Evolutionary conservation across 2,797 vertebrate genomes (phyloP), one percentile per base, ranked within the genome.

Genomic region (Esox lucius): DNA sequence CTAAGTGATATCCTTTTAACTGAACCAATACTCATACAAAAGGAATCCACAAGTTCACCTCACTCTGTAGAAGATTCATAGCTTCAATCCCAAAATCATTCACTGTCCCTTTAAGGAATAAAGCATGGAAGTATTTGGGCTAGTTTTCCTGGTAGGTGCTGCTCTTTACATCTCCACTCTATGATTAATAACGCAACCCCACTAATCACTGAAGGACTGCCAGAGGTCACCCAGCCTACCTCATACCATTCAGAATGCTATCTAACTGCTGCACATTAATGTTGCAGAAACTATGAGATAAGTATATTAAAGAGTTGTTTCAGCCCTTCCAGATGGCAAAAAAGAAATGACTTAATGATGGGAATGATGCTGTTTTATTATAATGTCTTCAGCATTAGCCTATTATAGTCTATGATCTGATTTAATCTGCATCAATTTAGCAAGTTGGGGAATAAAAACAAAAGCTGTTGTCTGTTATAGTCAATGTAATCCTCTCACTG

Each of bases 151-250:
- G n/a, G 56, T 11, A 22, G 56, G 56, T 16, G 24, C 22, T 59
- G n/a, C 42, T 46, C 42, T 1, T 46, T 46, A 46, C 42, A 46
- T 46, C 42, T 9, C 42, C 6, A 46, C 8, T 42, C 42, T 46
- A 46, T 42, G 42, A 46, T 7, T 4, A 4, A 59, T 59, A 59
- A 12, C 11, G 2, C 8, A 22, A 7, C 56, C n/a, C 8, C n/a
- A 59, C 56, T 59, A 78, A 68, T 33, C 35, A 6, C 75, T 67
- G 82, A 83, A 87, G 86, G 89, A 80, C 86, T 78, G 84, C 88
- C 86, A 87, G 78, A 90, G 84, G 84, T 87, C 80, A 49, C 61
- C 70, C 75, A 16, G 69, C 65, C 78, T 66, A 81, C 64, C 77
- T 78, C 78, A 68, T 4, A 65, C 56, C 79, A 72, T 77, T 78